phyloP scores from a whole-genome alignment of 1,140 invertebrate genomes.

The Scaptomyza pallida region DNA sequence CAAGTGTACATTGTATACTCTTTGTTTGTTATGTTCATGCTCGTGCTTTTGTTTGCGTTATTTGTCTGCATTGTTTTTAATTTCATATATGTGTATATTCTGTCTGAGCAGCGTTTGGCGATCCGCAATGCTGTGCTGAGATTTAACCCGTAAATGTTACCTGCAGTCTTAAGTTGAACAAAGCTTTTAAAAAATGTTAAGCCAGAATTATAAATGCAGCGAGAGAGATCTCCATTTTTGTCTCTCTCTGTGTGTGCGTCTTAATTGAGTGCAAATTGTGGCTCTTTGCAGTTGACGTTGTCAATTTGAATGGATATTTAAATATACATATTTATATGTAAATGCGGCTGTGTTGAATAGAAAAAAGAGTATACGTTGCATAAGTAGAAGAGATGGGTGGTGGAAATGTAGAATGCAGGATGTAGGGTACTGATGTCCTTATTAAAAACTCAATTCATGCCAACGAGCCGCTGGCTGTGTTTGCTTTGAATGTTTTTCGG shows the following conservation, averaged over 20 bases:
- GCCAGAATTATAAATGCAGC: neutral
- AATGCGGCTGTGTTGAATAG: constrained; percentile 19
- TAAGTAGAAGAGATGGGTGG: neutral
- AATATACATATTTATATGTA: constrained; percentile 47
- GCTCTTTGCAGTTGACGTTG: constrained; percentile 15
- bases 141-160: neutral
- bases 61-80: neutral
- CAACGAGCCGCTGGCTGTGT: constrained; percentile 38
- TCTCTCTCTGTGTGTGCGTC: neutral
- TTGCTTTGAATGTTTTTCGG: constrained; percentile 33
- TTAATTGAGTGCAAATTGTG: constrained; percentile 33
- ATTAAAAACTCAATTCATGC: constrained; percentile 45
- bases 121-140: neutral
- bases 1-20: neutral
- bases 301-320: constrained; percentile 19
- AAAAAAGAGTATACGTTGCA: constrained; percentile 17
- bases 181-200: constrained; percentile 7
- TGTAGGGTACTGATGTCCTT: constrained; percentile 1
- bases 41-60: no score
- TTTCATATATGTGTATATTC: neutral
- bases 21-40: neutral
- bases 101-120: neutral
- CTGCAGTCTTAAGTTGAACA: neutral
- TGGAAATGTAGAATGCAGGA: neutral
- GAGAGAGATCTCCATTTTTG: constrained; percentile 1